Evolutionary conservation across 2,797 vertebrate genomes (phyloP), one percentile per base, ranked within the genome.

Genomic region (Neomorphus geoffroyi): DNA sequence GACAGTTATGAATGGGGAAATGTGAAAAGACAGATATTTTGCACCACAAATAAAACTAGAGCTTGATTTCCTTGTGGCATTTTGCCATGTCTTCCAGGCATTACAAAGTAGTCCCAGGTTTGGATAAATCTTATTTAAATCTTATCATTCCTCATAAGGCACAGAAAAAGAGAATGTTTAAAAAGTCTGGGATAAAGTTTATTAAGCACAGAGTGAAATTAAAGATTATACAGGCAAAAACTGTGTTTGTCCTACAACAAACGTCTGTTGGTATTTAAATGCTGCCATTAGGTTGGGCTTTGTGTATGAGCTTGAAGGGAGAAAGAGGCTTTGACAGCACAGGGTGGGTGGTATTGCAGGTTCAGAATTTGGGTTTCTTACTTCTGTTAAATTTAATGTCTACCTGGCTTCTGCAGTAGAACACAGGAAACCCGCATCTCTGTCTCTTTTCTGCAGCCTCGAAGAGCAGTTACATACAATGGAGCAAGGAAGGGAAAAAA

Each of bases 381-480:
- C 39, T 61, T 92, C 70, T 62, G 6, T 6, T 62, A 82, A 72
- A 73, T 66, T 50, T 53, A 56, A 26, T 26, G 33, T 86, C 93
- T 94, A 88, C 94, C 83, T 97, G 96, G 71, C 67, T 57, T 48
- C 62, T 71, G 64, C 54, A 80, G 84, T 94, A 95, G 93, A 84
- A 37, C 10, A 37, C 82, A 70, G 53, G 18, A 80, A 78, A 84
- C n/a, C 62, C 73, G 6, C 33, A 23, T 88, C 82, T 45, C 85
- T 84, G 58, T 93, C 66, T 86, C 66, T 70, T 77, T 39, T 60
- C 92, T 87, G 85, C 92, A 84, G 60, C 89, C 92, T 93, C 70
- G 14, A 86, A 96, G 96, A 97, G 95, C 96, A 92, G 80, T 93
- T 93, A 85, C 45, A 80, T 81, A 95, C 90, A 92, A 66, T 90